Evolutionary conservation across 2,888 invertebrate species (phyloP).

Genomic region (Hoplodrina blanda): DNA sequence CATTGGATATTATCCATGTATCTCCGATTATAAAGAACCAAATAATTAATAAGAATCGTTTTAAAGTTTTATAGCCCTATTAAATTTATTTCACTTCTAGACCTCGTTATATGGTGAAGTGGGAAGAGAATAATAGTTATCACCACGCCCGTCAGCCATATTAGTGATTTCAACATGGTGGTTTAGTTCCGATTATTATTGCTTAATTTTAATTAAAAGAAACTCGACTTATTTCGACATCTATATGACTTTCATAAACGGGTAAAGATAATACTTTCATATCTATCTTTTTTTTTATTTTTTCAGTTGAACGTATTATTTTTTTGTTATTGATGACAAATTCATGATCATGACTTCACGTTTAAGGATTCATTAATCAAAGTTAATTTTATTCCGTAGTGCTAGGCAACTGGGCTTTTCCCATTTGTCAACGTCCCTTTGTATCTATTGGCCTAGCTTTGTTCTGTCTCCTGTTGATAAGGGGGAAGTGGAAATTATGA

Average conservation of each 20-base stretch:
- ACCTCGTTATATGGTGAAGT: too few relatives aligned
- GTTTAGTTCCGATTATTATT: neutral
- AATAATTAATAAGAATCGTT: neutral
- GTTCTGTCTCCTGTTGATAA: too few relatives aligned
- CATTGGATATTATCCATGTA: too few relatives aligned
- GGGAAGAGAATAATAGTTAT: neutral
- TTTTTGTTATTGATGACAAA: neutral
- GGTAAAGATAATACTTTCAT: neutral
- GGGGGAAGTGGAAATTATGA: too few relatives aligned
- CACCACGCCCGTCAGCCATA: neutral
- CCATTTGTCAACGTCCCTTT: too few relatives aligned
- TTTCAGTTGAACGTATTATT: neutral
- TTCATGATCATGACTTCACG: neutral
- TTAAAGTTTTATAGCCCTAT: neutral
- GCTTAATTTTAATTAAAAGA: fast-evolving
- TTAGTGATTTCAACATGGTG: neutral
- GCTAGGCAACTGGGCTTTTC: too few relatives aligned
- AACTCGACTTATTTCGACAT: neutral
- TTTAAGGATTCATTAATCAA: too few relatives aligned
- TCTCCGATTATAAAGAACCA: neutral
- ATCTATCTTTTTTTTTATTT: too few relatives aligned
- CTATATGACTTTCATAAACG: neutral
- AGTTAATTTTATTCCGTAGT: too few relatives aligned
- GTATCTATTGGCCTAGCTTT: too few relatives aligned
- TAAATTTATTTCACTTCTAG: neutral